Evolutionary conservation across 2,797 vertebrate genomes (phyloP).

Genomic region (Podarcis siculus): DNA sequence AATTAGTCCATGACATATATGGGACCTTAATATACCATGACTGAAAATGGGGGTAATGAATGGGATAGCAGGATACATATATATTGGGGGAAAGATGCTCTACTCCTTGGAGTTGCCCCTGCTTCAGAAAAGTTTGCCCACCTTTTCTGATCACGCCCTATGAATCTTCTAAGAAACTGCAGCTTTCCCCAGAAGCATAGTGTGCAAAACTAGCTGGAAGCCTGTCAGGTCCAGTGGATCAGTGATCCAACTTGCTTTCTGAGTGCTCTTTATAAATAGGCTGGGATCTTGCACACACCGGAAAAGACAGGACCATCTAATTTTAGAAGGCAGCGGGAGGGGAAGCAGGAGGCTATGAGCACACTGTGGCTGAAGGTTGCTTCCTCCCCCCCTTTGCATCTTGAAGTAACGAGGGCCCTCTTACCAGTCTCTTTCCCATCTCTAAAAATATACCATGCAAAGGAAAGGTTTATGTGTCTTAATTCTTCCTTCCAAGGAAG

Average conservation of each 20-base stretch:
- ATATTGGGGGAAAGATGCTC: too few relatives aligned
- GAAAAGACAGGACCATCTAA: background rate
- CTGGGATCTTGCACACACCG: background rate
- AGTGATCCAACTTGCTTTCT: background rate
- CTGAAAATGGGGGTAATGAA: too few relatives aligned
- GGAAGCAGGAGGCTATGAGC: background rate
- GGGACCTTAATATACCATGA: too few relatives aligned
- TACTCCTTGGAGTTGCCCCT: too few relatives aligned
- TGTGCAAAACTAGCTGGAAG: background rate
- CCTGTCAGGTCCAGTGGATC: background rate
- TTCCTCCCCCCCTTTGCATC: constrained; percentile 6
- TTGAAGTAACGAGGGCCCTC: constrained; percentile 8
- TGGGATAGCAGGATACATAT: too few relatives aligned
- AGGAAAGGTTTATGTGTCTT: constrained; percentile 11
- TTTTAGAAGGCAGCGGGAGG: background rate
- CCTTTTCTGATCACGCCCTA: too few relatives aligned
- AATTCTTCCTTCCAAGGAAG: constrained; percentile 20
- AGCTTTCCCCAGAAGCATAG: background rate
- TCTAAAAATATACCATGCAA: constrained; percentile 34
- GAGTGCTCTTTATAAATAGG: background rate
- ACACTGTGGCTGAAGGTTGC: constrained; percentile 1
- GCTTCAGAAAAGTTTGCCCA: too few relatives aligned
- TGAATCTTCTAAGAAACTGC: too few relatives aligned
- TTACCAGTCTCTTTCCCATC: background rate
- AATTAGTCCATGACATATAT: too few relatives aligned